These are phyloP conservation scores for Ivindomyrus marchei DNA, from an alignment of 2,113 vertebrate genomes.

Conservation along the genomic window DNA sequence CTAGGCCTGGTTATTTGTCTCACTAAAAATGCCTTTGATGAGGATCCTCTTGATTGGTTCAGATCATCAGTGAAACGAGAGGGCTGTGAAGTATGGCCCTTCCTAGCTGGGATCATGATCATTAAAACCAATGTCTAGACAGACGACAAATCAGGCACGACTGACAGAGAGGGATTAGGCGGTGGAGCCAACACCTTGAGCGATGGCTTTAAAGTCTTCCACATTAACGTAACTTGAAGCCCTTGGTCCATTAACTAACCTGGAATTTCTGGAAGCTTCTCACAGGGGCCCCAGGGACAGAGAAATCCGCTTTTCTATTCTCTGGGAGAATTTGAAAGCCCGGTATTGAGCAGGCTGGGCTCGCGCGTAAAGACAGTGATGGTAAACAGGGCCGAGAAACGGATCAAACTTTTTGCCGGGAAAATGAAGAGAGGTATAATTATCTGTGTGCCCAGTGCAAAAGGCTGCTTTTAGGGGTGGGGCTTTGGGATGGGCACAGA, in stretches of 20 bases:
- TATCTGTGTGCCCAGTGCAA: not conserved
- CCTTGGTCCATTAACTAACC: not conserved
- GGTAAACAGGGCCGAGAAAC: not conserved
- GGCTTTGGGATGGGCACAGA: not conserved
- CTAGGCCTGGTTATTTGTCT: conserved; percentile 3
- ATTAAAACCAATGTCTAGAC: conserved; percentile 22
- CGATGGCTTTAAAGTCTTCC: not conserved
- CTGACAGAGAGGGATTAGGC: not conserved
- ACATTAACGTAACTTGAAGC: not conserved
- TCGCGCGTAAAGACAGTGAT: not conserved
- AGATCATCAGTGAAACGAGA: not conserved
- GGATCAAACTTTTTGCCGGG: not conserved
- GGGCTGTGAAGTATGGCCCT: not conserved
- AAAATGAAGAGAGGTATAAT: not conserved
- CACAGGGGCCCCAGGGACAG: not conserved
- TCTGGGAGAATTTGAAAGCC: not conserved
- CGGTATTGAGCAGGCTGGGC: not conserved
- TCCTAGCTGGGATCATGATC: not conserved
- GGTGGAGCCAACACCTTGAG: not conserved
- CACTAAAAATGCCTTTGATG: conserved; percentile 8
- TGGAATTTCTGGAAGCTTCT: not conserved
- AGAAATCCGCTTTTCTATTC: not conserved
- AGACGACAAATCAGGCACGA: conserved; percentile 7
- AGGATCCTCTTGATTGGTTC: not conserved
- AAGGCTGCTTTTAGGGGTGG: not conserved